Base-by-base conservation (phyloP, 2,797 vertebrate species). In the Threskiornis aethiopicus region DNA sequence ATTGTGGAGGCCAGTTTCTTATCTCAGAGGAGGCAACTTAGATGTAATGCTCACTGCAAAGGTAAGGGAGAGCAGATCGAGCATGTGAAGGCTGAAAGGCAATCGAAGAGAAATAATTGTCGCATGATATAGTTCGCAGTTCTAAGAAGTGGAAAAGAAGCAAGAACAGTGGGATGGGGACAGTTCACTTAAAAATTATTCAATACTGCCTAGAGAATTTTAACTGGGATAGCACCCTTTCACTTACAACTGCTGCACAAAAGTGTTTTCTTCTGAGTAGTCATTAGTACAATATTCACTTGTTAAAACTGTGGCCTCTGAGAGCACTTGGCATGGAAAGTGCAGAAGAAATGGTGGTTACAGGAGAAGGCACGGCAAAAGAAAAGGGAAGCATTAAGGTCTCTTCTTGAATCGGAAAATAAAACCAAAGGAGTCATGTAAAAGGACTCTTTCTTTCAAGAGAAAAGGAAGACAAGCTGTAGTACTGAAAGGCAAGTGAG, bases 111-210 rank as follows among this genome's bases (percentile, higher is more conserved):
- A 46, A 78, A 17, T 28, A 44, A 76, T 39, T 59, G 13, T 18
- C 0, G 0, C 24, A 35, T 37, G 4, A 62, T 20, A 8, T 16
- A 65, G 19, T 49, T 64, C 6, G 2, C 11, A 24, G 20, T 69
- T 85, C 33, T 58, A 65, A 61, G 51, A 65, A 85, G 41, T 12
- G 5, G 18, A 73, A 92, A 62, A 70, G 39, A 70, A 73, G 26
- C 9, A 49, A 73, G 47, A 81, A 46, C 18, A 70, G 18, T 1
- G 2, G 59, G 14, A 65, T 65, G 13, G 33, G 16, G 11, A 46
- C 3, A 87, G 72, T 14, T 79, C 22, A 31, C n/a, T 54, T 69
- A 12, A 39, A 70, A 29, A 24, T 21, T 49, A 19, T 72, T 89
- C 58, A 39, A 13, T 54, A 9, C 3, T 10, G 2, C 42, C 39